phyloP scores from a whole-genome alignment of 2,113 vertebrate genomes.

The Heterochromis multidens region DNA sequence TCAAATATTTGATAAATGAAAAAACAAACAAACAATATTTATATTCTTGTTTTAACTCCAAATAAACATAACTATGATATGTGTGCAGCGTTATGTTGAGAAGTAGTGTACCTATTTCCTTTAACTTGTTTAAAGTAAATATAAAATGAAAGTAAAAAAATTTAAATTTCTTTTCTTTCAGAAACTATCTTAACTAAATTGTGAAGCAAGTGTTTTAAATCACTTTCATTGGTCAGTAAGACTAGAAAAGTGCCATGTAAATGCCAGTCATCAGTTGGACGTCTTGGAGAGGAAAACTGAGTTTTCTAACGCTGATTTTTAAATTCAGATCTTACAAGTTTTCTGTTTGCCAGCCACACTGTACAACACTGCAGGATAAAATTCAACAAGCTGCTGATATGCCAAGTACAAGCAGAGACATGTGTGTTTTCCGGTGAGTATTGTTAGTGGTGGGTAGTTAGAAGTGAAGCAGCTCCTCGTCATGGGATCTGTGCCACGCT shows the following conservation, averaged over 20 bases:
- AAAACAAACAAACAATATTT: background rate
- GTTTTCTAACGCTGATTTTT: background rate
- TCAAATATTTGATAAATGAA: background rate
- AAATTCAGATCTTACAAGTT: background rate
- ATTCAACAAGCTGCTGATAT: constrained; percentile 34
- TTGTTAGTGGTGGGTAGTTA: constrained; percentile 47
- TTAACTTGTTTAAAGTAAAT: background rate
- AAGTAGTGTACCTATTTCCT: background rate
- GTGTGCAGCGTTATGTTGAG: background rate
- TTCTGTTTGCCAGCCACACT: background rate
- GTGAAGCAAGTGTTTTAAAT: background rate
- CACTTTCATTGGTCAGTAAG: background rate
- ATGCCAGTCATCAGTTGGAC: background rate
- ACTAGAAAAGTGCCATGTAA: background rate
- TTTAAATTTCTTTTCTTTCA: background rate
- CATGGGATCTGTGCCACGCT: constrained; percentile 65
- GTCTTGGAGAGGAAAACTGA: background rate
- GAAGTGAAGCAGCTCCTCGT: constrained; percentile 39
- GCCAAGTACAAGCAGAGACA: constrained; percentile 46
- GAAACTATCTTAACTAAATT: background rate
- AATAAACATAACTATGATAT: background rate
- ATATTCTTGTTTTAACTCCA: background rate
- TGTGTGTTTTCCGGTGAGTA: constrained; percentile 56
- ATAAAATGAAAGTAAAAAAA: background rate
- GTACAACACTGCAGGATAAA: background rate